Evolutionary conservation across 2,797 vertebrate species (phyloP).

Genomic region (Cuniculus paca): DNA sequence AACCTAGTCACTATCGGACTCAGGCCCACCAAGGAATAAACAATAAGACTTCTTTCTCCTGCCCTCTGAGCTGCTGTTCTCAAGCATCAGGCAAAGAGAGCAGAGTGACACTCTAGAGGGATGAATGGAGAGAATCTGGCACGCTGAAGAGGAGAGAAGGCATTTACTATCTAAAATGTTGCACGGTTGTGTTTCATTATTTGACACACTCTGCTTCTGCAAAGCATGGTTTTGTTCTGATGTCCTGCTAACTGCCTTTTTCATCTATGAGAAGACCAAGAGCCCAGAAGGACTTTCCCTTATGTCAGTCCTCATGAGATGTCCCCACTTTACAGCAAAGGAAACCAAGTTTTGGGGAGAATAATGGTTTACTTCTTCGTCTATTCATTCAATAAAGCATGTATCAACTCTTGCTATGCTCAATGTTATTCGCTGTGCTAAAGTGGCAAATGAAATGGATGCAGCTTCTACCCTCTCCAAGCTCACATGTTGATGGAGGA

Average conservation of each 20-base stretch:
- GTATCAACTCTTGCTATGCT: not conserved
- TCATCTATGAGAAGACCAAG: not conserved
- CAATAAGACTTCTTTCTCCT: not conserved
- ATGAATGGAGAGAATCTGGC: not conserved
- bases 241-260: not conserved
- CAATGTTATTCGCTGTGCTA: not conserved
- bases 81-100: not conserved
- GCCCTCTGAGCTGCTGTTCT: not conserved
- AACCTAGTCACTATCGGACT: not conserved
- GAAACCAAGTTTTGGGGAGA: not conserved
- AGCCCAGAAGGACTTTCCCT: not conserved
- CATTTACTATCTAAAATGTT: not conserved
- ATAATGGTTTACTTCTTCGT: not conserved
- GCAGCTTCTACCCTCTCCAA: not conserved
- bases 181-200: not conserved
- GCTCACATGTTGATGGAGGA: not conserved
- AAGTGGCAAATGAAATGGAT: fast-evolving
- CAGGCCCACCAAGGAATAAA: not conserved
- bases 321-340: not conserved
- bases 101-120: too few relatives aligned
- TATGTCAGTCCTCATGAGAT: too few relatives aligned
- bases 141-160: too few relatives aligned
- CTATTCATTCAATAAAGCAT: not conserved
- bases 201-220: not conserved
- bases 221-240: not conserved